These are phyloP conservation scores for Silurus lanzhouensis DNA, from an alignment of 2,797 vertebrate genomes.

Conservation along the genomic window DNA sequence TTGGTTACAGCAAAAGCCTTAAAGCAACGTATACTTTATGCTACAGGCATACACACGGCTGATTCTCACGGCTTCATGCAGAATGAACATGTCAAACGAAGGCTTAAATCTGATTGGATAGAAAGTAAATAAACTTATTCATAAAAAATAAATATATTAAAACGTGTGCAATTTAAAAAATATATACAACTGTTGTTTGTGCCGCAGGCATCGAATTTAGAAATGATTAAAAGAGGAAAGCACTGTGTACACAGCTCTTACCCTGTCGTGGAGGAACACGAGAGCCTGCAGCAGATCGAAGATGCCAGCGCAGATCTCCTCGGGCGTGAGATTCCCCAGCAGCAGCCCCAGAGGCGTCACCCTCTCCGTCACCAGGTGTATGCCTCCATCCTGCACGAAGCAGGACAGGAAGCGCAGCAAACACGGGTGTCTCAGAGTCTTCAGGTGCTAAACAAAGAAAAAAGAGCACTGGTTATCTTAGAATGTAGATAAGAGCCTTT, in stretches of 20 bases:
- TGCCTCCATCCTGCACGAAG: conserved; percentile 86
- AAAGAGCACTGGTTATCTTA: not conserved
- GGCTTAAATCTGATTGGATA: too few relatives aligned
- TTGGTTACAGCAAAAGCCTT: too few relatives aligned
- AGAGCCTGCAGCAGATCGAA: conserved; percentile 91
- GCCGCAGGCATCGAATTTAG: too few relatives aligned
- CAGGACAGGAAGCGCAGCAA: conserved; percentile 94
- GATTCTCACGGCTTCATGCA: too few relatives aligned
- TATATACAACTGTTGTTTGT: too few relatives aligned
- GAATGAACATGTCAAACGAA: too few relatives aligned
- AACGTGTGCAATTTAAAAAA: too few relatives aligned
- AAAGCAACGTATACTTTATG: too few relatives aligned
- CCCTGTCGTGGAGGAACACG: conserved; percentile 93
- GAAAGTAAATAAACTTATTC: too few relatives aligned
- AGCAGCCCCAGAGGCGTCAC: conserved; percentile 87
- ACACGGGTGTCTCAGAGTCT: conserved; percentile 94
- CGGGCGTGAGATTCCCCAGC: conserved; percentile 81
- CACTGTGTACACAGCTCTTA: conserved; percentile 63
- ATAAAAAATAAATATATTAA: too few relatives aligned
- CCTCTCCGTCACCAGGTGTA: conserved; percentile 92
- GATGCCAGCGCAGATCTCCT: conserved; percentile 92
- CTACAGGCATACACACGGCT: too few relatives aligned
- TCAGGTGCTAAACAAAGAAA: conserved; percentile 84
- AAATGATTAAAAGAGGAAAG: not conserved
- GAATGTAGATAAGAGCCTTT: not conserved